Percentiles rank a stretch among this genome's conserved stretches.
Conservation (phyloP, 2,797 vertebrate genomes). For the Phrynocephalus guinanensis region DNA sequence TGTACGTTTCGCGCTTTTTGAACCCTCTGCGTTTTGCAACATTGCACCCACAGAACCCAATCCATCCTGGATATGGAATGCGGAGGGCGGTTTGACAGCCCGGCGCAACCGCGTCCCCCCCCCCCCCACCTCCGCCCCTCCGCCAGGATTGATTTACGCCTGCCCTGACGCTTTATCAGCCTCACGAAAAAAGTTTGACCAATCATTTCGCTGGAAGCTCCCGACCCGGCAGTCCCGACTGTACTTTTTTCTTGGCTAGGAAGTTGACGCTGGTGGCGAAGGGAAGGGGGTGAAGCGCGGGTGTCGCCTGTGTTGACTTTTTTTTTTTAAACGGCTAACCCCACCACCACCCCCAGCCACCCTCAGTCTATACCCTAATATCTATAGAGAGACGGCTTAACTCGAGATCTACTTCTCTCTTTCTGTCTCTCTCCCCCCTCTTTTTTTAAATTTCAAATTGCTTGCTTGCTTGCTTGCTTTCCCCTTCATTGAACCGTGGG, state of each 20-base stretch:
- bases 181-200: constrained; percentile 94
- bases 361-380: constrained; percentile 64
- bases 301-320: constrained; percentile 56
- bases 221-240: constrained; percentile 85
- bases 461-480: constrained; percentile 62
- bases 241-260: constrained; percentile 90
- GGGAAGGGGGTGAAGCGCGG: constrained; percentile 81
- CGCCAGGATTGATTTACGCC: constrained; percentile 91
- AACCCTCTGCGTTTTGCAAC: constrained; percentile 84
- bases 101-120: constrained; percentile 64
- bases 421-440: background rate
- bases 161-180: constrained; percentile 94
- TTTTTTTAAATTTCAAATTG: background rate
- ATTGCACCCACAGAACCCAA: constrained; percentile 89
- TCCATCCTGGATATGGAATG: constrained; percentile 87
- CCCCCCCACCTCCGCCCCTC: constrained; percentile 72
- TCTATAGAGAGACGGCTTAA: constrained; percentile 65
- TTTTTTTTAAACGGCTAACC: background rate
- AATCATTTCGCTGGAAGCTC: constrained; percentile 92
- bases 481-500: constrained; percentile 85
- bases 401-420: constrained; percentile 53
- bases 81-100: constrained; percentile 81
- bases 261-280: constrained; percentile 81
- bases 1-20: constrained; percentile 72
- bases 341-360: constrained; percentile 73